Conservation (phyloP, 2,113 vertebrate species). For the Oncorhynchus masou region DNA sequence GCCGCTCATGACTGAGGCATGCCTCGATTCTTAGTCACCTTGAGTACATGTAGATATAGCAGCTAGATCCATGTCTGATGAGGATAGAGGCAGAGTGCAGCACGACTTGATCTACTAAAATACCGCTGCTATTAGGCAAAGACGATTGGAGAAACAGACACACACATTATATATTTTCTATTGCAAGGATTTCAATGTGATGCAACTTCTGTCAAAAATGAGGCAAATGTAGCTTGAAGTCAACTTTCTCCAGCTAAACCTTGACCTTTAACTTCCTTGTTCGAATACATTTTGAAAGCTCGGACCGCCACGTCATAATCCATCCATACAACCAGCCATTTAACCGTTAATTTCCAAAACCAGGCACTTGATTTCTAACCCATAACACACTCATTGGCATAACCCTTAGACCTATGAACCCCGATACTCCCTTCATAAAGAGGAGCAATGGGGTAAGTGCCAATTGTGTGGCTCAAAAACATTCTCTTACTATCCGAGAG, state of each 20-base stretch:
- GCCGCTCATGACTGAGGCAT: conserved; percentile 37
- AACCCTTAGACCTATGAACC: neutral
- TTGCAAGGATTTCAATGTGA: conserved; percentile 45
- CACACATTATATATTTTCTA: conserved; percentile 31
- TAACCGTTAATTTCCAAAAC: conserved; percentile 43
- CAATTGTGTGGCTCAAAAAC: neutral
- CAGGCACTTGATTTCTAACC: conserved; percentile 75
- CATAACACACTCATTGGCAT: neutral
- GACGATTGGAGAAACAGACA: conserved; percentile 49
- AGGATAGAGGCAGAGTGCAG: conserved; percentile 45
- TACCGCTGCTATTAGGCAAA: conserved; percentile 31
- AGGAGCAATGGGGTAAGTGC: neutral
- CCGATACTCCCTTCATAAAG: neutral
- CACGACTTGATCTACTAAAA: conserved; percentile 35
- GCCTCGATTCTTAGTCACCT: conserved; percentile 10
- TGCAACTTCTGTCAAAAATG: conserved; percentile 3
- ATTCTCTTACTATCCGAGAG: neutral
- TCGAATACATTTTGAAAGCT: neutral
- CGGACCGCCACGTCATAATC: neutral
- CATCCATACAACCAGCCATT: conserved; percentile 38
- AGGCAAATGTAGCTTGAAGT: neutral
- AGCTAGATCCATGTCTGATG: conserved; percentile 56
- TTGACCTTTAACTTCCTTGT: neutral
- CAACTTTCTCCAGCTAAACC: neutral
- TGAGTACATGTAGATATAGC: conserved; percentile 48